Evolutionary conservation across 2,888 invertebrate species (phyloP).

Genomic region (Falcaria lacertinaria): DNA sequence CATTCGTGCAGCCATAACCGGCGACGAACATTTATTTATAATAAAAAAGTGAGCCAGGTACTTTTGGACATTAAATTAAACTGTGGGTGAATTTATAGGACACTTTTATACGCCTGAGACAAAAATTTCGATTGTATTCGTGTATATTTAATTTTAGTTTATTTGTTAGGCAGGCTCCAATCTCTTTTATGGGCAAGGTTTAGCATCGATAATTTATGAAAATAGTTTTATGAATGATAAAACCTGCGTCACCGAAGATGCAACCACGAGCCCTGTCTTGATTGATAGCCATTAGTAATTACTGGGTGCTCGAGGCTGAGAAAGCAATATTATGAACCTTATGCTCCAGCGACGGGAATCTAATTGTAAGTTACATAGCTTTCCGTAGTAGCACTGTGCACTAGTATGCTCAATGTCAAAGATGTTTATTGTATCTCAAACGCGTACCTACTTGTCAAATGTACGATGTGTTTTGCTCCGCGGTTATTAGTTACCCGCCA

Average conservation of each 20-base stretch:
- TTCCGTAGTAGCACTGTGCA: too few species aligned
- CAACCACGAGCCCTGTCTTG: conserved; percentile 40
- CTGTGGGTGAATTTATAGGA: conserved; percentile 79
- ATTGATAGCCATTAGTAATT: conserved; percentile 2
- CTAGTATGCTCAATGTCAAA: too few species aligned
- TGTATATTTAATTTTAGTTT: conserved; percentile 80
- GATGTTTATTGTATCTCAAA: too few species aligned
- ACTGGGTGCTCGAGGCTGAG: too few species aligned
- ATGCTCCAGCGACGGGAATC: too few species aligned
- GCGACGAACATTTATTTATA: conserved; percentile 70
- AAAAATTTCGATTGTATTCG: conserved; percentile 78
- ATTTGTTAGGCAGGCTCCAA: conserved; percentile 73
- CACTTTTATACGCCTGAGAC: conserved; percentile 78
- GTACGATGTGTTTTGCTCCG: too few species aligned
- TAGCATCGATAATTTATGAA: conserved; percentile 73
- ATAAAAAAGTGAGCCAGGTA: conserved; percentile 74
- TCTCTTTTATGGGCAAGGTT: conserved; percentile 70
- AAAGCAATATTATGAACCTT: too few species aligned
- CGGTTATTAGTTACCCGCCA: too few species aligned
- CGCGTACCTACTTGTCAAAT: too few species aligned
- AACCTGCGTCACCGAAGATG: conserved; percentile 51
- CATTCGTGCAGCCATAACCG: conserved; percentile 70
- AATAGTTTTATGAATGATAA: conserved; percentile 75
- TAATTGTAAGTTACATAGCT: too few species aligned
- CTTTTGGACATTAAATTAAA: conserved; percentile 79